Evolutionary conservation across 92 coral and sea anemone genomes (phyloP).

Genomic region (Micromussa lordhowensis): DNA sequence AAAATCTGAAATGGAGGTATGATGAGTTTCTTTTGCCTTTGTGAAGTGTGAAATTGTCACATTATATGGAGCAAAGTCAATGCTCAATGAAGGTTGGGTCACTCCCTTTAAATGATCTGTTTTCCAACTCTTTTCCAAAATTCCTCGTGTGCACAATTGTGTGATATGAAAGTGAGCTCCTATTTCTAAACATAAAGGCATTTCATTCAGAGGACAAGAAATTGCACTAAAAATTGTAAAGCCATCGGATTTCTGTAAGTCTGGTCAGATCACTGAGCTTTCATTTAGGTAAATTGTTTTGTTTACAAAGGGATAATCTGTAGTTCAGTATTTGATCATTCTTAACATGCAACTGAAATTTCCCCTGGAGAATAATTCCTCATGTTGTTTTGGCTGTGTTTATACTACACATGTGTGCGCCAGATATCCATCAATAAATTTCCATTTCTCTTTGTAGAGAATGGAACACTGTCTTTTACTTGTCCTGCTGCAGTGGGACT

Average conservation of each 20-base stretch:
- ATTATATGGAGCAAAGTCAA: neutral
- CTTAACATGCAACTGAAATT: neutral
- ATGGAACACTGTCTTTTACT: neutral
- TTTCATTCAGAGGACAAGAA: neutral
- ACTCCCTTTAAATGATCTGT: constrained; percentile 48
- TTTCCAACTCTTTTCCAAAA: constrained; percentile 1
- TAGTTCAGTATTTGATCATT: constrained; percentile 9
- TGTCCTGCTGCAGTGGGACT: constrained; percentile 8
- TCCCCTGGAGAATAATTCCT: neutral
- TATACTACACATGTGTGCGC: neutral
- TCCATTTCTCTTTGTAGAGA: neutral
- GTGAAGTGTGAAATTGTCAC: neutral
- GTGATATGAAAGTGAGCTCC: neutral
- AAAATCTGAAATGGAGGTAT: constrained; percentile 44
- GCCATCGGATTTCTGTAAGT: neutral
- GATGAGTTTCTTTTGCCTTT: neutral
- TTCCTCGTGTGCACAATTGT: neutral
- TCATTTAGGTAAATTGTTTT: constrained; percentile 15
- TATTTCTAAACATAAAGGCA: neutral
- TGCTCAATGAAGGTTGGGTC: constrained; percentile 37
- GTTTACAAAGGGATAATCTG: constrained; percentile 34
- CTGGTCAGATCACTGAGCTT: neutral
- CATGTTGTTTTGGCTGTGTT: constrained; percentile 19
- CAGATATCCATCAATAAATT: neutral
- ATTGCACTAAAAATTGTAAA: neutral